Conservation (phyloP, 2,113 vertebrate species). For the Alexandromys fortis region DNA sequence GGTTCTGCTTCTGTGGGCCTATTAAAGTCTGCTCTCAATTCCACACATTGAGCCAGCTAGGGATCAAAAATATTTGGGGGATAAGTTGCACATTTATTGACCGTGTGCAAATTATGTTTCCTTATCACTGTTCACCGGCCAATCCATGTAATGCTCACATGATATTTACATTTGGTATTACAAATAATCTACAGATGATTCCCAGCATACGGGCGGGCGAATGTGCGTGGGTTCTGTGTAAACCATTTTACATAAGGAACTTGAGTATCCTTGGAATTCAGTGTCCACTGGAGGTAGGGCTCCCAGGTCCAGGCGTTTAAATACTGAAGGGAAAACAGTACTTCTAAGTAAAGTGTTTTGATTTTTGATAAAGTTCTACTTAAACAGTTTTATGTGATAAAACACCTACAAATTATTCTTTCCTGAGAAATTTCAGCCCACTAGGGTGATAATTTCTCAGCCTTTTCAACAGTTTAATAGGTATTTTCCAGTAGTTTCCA, state of each 20-base stretch:
- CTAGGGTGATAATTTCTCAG: not conserved
- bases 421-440: conserved; percentile 43
- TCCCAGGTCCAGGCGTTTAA: not conserved
- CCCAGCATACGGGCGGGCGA: not conserved
- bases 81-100: not conserved
- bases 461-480: not conserved
- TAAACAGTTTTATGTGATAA: conserved; percentile 21
- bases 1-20: not conserved
- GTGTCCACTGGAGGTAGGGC: not conserved
- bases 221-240: not conserved
- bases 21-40: not conserved
- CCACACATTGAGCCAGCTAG: not conserved
- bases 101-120: not conserved
- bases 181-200: not conserved
- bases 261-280: not conserved
- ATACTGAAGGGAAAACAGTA: not conserved
- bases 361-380: conserved; percentile 45
- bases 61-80: not conserved
- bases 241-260: not conserved
- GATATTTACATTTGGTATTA: not conserved
- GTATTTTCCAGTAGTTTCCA: conserved; percentile 11
- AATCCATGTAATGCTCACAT: not conserved
- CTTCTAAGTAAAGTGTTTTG: not conserved
- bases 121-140: not conserved
- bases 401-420: conserved; percentile 29